Percentiles rank a stretch among this genome's conserved stretches.
Conservation (phyloP, 2,797 vertebrate species). For the Eulemur mongoz region DNA sequence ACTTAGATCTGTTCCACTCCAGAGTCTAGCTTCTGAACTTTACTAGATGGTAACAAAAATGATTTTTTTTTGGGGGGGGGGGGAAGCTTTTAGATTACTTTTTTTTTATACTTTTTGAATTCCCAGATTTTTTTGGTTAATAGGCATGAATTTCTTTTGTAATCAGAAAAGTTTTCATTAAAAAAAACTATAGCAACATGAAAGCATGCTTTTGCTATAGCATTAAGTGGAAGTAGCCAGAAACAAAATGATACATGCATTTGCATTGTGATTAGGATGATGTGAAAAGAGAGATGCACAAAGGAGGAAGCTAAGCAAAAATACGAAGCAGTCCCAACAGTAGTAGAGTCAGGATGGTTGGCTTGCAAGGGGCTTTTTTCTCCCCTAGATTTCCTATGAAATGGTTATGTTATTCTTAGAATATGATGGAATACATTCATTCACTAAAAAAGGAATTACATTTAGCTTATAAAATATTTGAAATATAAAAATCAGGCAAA, state of each 20-base stretch:
- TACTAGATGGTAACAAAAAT: background rate
- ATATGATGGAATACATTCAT: conserved; percentile 21
- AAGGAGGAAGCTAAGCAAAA: background rate
- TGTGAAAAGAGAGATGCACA: background rate
- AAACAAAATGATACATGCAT: background rate
- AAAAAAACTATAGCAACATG: background rate
- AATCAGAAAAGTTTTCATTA: conserved; percentile 6
- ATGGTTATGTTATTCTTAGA: conserved; percentile 8
- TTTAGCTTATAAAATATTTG: conserved; percentile 40
- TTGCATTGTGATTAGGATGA: background rate
- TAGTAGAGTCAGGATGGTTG: background rate
- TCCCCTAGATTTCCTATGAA: conserved; percentile 8
- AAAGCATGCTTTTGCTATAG: background rate
- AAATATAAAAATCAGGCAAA: conserved; percentile 24
- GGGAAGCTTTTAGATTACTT: conserved; percentile 17
- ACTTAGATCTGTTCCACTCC: background rate
- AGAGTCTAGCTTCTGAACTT: background rate
- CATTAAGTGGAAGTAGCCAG: conserved; percentile 16
- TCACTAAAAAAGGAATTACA: conserved; percentile 42
- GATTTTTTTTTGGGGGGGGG: background rate
- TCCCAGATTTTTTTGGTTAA: background rate
- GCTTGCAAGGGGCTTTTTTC: background rate
- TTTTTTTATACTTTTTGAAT: conserved; percentile 16
- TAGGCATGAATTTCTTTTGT: background rate
- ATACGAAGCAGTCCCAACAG: background rate